Percentiles rank a stretch among this genome's conserved stretches.
These are phyloP conservation scores for Gobio occitaniae DNA, from an alignment of 2,797 vertebrate species.

Conservation along the genomic window DNA sequence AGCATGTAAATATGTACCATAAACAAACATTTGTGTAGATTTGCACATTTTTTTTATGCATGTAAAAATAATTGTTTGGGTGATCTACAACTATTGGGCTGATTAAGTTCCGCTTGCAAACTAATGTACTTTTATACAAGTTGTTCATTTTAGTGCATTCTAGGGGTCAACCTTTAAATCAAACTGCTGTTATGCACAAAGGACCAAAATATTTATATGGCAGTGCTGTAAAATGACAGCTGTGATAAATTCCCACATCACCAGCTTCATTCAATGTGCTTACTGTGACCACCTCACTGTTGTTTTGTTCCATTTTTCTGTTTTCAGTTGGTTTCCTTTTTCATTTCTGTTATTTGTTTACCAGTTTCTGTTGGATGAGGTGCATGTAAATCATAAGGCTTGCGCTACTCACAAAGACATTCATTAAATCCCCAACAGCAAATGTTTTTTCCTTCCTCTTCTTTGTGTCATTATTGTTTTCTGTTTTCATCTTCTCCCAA, in stretches of 20 bases:
- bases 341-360: slow-evolving; percentile 17
- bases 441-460: slow-evolving; percentile 10
- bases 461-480: slow-evolving; percentile 26
- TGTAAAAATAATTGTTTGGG: slow-evolving; percentile 2
- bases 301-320: slow-evolving; percentile 56
- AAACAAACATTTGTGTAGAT: slow-evolving; percentile 7
- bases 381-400: slow-evolving; percentile 28
- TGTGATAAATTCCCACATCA: background rate
- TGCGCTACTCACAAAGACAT: slow-evolving; percentile 42
- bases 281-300: slow-evolving; percentile 52
- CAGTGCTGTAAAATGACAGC: background rate
- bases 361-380: slow-evolving; percentile 2
- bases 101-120: background rate
- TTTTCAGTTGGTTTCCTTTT: slow-evolving; percentile 52
- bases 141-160: background rate
- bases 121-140: background rate
- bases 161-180: background rate
- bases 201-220: background rate
- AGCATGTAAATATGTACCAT: slow-evolving; percentile 34
- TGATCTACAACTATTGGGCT: background rate
- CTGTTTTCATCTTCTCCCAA: slow-evolving; percentile 7
- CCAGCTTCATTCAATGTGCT: slow-evolving; percentile 28
- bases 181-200: background rate
- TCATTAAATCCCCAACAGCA: slow-evolving; percentile 54
- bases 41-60: slow-evolving; percentile 6